Evolutionary conservation across 2,888 invertebrate genomes (phyloP).

Genomic region (Catocala fraxini): DNA sequence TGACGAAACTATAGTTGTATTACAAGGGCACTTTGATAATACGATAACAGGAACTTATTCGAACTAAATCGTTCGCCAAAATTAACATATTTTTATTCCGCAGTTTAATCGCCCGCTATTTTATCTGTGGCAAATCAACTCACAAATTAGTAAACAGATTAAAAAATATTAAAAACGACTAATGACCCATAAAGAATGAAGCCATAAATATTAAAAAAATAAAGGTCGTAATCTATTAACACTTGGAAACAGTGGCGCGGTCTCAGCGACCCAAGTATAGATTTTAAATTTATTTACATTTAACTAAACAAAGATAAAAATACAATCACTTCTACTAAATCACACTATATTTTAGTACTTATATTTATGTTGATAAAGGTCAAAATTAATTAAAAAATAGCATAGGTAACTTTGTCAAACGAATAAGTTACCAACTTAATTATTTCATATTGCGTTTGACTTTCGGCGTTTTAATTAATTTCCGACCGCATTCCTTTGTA

Average conservation of each 20-base stretch:
- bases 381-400: slow-evolving; percentile 7
- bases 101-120: slow-evolving; percentile 6
- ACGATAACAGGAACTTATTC: too few species aligned
- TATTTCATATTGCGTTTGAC: slow-evolving; percentile 8
- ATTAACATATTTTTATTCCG: slow-evolving; percentile 11
- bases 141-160: slow-evolving; percentile 18
- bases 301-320: slow-evolving; percentile 49
- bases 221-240: slow-evolving; percentile 75
- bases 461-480: slow-evolving; percentile 25
- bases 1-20: too few species aligned
- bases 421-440: slow-evolving; percentile 37
- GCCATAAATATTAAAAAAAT: slow-evolving; percentile 60
- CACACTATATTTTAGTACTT: slow-evolving; percentile 15
- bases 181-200: slow-evolving; percentile 54
- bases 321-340: neutral
- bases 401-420: slow-evolving; percentile 30
- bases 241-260: slow-evolving; percentile 77
- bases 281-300: slow-evolving; percentile 78
- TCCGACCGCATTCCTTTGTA: slow-evolving; percentile 32
- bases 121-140: slow-evolving; percentile 16
- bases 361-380: slow-evolving; percentile 15
- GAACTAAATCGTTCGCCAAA: neutral
- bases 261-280: slow-evolving; percentile 69
- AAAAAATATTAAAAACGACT: slow-evolving; percentile 26
- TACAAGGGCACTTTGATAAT: too few species aligned